Base-by-base conservation (phyloP, 1,140 invertebrate species). In the Riptortus pedestris region DNA sequence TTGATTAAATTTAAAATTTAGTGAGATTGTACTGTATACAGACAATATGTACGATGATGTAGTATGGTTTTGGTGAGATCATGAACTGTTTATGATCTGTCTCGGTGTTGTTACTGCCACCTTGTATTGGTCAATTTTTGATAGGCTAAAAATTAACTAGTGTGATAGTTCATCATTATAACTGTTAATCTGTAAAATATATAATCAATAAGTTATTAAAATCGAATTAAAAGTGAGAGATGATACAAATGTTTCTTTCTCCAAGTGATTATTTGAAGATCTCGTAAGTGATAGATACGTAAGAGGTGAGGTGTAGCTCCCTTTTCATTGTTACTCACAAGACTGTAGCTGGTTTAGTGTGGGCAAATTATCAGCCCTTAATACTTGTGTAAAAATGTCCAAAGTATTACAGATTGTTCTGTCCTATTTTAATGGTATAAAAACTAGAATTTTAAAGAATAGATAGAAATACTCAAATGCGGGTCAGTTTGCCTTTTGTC, bases 391-490 rank as follows among this genome's bases (percentile, higher is more conserved):
- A 4, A 9, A 27, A 55, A 2, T 26, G 51, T 55, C 51, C 22
- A 55, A 2, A 55, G 3, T 24, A 55, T 24, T 24, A 24, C 18
- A 55, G 51, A 55, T 16, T 24, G 20, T 24, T 55, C 51, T 55
- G 51, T 55, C 51, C 51, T 55, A 55, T 55, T 16, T 55, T 55
- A 27, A 55, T 55, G 20, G n/a, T 51, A 55, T 9, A 55, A 24
- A 55, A 55, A 55, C 26, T 24, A 24, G 16, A 55, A 55, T 24
- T 4, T 22, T 24, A 55, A 55, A 55, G 16, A 24, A 24, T 24
- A 55, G 24, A 55, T 55, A 55, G 51, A 24, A 55, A 55, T 24
- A 55, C 45, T 55, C 51, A 24, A 55, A 55, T 55, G 51, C 51
- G 51, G 51, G 51, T 55, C 20, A 2, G 2, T 24, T 55, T 55